A percentile compares a stretch with the other conserved stretches of the same genome.
These are phyloP conservation scores for Archips crataeganus DNA, from an alignment of 2,888 invertebrate species.

Conservation along the genomic window DNA sequence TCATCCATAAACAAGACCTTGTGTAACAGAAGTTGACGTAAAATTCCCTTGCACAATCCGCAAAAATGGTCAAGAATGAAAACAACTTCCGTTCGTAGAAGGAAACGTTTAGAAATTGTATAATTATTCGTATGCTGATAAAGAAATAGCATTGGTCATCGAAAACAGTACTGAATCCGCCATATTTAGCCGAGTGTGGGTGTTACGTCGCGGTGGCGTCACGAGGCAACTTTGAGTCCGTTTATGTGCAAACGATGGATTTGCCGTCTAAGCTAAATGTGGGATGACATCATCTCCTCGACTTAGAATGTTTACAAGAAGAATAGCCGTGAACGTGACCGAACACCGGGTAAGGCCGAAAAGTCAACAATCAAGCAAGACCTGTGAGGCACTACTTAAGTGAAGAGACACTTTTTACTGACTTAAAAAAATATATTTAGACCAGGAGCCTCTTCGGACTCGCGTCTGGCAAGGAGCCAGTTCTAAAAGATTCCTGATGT, in stretches of 20 bases:
- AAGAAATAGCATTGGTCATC: constrained; percentile 49
- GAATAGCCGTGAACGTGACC: constrained; percentile 60
- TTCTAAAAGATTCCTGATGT: too few species aligned
- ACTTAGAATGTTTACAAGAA: constrained; percentile 67
- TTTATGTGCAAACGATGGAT: constrained; percentile 58
- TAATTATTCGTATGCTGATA: constrained; percentile 57
- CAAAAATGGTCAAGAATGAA: constrained; percentile 48
- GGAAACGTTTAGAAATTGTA: constrained; percentile 50
- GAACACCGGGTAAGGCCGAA: constrained; percentile 32
- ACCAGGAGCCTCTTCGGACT: too few species aligned
- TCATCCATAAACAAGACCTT: not conserved
- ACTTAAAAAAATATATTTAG: too few species aligned
- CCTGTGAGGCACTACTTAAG: not conserved
- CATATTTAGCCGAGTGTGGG: constrained; percentile 65
- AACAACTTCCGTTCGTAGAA: constrained; percentile 50
- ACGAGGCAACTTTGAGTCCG: constrained; percentile 63
- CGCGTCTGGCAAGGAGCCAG: too few species aligned
- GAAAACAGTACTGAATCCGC: constrained; percentile 55
- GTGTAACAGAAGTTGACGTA: not conserved
- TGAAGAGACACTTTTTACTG: not conserved
- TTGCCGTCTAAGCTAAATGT: constrained; percentile 65
- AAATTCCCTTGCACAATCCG: constrained; percentile 18
- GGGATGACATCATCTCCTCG: constrained; percentile 73
- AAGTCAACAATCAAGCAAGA: constrained; percentile 29
- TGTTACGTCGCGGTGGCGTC: constrained; percentile 62